Conservation (phyloP, 2,888 invertebrate species). For the Mylabris sibirica region DNA sequence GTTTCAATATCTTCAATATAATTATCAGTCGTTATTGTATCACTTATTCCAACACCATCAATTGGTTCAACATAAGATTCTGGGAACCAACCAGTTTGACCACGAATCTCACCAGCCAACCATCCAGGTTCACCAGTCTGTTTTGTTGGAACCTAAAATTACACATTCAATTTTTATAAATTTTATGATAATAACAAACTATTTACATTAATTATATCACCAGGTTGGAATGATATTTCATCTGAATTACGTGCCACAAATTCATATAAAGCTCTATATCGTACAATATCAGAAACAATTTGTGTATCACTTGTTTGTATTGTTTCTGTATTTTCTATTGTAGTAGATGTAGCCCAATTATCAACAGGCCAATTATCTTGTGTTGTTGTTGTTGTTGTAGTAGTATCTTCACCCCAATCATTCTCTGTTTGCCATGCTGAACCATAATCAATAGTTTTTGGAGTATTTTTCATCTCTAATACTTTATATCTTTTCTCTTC, state of each 20-base stretch:
- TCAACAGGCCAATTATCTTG: conserved; percentile 65
- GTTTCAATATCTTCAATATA: conserved; percentile 47
- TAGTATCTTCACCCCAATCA: conserved; percentile 58
- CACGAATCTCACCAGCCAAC: conserved; percentile 90
- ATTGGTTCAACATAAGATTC: conserved; percentile 91
- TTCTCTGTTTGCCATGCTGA: conserved; percentile 68
- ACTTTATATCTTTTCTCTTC: conserved; percentile 70
- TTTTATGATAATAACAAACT: not conserved
- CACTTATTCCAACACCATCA: conserved; percentile 60
- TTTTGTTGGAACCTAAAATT: conserved; percentile 69
- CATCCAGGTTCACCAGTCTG: conserved; percentile 97
- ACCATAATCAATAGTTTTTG: conserved; percentile 56
- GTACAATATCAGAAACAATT: conserved; percentile 61
- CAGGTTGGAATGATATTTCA: conserved; percentile 92
- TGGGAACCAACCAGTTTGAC: conserved; percentile 95
- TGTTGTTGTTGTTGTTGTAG: conserved; percentile 34
- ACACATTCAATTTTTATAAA: not conserved
- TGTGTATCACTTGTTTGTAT: conserved; percentile 53
- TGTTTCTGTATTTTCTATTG: conserved; percentile 47
- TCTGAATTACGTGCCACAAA: conserved; percentile 92
- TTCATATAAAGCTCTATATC: conserved; percentile 92
- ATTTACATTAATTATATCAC: conserved; percentile 86
- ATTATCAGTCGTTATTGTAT: conserved; percentile 48
- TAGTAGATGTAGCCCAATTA: conserved; percentile 51
- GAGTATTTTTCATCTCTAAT: conserved; percentile 60